Conservation (phyloP, 2,888 invertebrate genomes). For the Chrysopilus asiliformis region DNA sequence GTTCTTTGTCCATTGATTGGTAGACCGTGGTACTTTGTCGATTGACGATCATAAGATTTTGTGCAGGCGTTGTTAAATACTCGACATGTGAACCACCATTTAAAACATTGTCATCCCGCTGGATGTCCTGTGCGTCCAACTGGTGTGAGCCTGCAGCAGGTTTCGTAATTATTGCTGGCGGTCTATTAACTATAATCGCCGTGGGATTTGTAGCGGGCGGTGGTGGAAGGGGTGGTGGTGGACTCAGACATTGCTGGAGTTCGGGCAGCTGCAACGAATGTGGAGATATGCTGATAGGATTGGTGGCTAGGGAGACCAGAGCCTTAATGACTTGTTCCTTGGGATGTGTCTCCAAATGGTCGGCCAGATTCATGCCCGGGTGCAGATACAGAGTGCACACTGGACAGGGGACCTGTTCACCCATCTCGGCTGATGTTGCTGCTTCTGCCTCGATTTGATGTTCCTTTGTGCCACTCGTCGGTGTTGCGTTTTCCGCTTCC, state of each 20-base stretch:
- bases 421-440: constrained; percentile 33
- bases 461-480: background rate
- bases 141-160: background rate
- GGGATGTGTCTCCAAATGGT: constrained; percentile 73
- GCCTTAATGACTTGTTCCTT: constrained; percentile 81
- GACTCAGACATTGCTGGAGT: background rate
- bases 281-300: background rate
- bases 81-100: background rate
- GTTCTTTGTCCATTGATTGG: background rate
- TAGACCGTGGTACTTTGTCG: constrained; percentile 11
- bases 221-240: no score
- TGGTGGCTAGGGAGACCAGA: constrained; percentile 36
- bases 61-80: background rate
- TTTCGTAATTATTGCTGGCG: no score
- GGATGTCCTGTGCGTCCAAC: background rate
- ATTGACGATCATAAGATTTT: constrained; percentile 14
- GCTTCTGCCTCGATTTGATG: background rate
- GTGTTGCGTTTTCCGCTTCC: background rate
- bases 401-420: constrained; percentile 52
- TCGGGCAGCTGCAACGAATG: background rate
- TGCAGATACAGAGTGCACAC: constrained; percentile 74
- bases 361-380: constrained; percentile 68
- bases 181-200: no score
- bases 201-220: no score
- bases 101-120: background rate